Percentiles rank a stretch among this genome's conserved stretches.
Conservation (phyloP, 2,888 invertebrate genomes). For the Thysanoteuthis rhombus region DNA sequence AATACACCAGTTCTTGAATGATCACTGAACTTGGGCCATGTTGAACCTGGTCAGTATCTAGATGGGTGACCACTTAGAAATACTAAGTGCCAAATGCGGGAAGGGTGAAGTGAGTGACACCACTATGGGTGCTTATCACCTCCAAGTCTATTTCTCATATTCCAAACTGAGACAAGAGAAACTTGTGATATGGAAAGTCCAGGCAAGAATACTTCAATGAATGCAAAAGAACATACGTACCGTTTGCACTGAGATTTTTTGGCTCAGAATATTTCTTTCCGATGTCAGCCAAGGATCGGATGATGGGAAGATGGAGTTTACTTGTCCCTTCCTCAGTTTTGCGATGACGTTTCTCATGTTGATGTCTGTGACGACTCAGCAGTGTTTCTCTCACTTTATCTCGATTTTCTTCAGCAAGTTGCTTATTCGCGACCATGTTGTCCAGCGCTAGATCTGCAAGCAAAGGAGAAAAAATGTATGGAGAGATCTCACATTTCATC, state of each 20-base stretch:
- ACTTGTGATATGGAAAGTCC: too few relatives aligned
- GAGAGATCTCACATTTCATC: too few relatives aligned
- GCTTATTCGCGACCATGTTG: constrained; percentile 84
- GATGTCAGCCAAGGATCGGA: constrained; percentile 91
- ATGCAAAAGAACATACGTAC: constrained; percentile 32
- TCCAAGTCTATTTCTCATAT: too few relatives aligned
- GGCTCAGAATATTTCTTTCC: constrained; percentile 85
- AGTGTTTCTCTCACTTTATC: constrained; percentile 86
- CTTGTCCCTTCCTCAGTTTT: constrained; percentile 48
- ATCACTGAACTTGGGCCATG: too few relatives aligned
- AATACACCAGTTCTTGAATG: too few relatives aligned
- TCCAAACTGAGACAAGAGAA: too few relatives aligned
- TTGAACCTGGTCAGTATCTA: too few relatives aligned
- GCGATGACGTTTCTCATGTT: constrained; percentile 77
- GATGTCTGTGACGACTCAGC: constrained; percentile 89
- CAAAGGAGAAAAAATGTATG: background rate
- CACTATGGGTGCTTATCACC: too few relatives aligned
- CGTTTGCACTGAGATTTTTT: constrained; percentile 40
- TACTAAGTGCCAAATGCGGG: too few relatives aligned
- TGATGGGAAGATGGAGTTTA: constrained; percentile 69
- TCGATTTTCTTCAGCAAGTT: constrained; percentile 78
- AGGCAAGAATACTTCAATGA: too few relatives aligned
- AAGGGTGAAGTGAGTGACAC: too few relatives aligned
- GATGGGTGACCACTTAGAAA: too few relatives aligned
- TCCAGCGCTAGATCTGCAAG: constrained; percentile 82